Conservation (phyloP, 2,113 vertebrate genomes). For the Corydoras sp. region DNA sequence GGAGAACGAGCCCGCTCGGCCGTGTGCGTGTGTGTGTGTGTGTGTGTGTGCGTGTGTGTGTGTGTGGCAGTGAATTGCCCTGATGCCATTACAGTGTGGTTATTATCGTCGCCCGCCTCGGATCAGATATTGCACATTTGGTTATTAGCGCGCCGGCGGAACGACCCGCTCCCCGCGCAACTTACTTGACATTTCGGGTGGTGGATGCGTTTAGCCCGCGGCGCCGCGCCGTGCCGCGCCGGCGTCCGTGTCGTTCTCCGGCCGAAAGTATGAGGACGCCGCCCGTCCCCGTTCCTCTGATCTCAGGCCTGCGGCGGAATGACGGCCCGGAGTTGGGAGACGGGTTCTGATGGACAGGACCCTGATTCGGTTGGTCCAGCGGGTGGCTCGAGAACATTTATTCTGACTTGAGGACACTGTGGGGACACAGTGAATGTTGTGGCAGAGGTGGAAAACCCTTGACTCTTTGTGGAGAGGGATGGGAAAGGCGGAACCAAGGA, state of each 20-base stretch:
- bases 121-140: constrained; percentile 50
- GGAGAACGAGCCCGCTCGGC: constrained; percentile 69
- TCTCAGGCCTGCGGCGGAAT: too few relatives aligned
- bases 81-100: constrained; percentile 58
- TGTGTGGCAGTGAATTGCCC: constrained; percentile 60
- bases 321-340: too few relatives aligned
- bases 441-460: too few relatives aligned
- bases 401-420: too few relatives aligned
- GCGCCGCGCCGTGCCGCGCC: constrained; percentile 2
- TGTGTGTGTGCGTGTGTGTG: constrained; percentile 48
- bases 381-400: too few relatives aligned
- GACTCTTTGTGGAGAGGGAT: too few relatives aligned
- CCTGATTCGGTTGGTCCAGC: too few relatives aligned
- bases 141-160: constrained; percentile 39
- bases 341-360: too few relatives aligned
- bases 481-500: too few relatives aligned
- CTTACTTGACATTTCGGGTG: constrained; percentile 33
- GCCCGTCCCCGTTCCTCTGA: too few relatives aligned
- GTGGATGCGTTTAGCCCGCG: constrained; percentile 25
- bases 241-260: neutral
- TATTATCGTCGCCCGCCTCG: constrained; percentile 62
- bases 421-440: too few relatives aligned
- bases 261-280: too few relatives aligned
- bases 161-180: constrained; percentile 29
- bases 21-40: constrained; percentile 24